Evolutionary conservation across 2,888 invertebrate genomes (phyloP), one percentile per base, ranked within the genome.

Genomic region (Lycaena phlaeas): DNA sequence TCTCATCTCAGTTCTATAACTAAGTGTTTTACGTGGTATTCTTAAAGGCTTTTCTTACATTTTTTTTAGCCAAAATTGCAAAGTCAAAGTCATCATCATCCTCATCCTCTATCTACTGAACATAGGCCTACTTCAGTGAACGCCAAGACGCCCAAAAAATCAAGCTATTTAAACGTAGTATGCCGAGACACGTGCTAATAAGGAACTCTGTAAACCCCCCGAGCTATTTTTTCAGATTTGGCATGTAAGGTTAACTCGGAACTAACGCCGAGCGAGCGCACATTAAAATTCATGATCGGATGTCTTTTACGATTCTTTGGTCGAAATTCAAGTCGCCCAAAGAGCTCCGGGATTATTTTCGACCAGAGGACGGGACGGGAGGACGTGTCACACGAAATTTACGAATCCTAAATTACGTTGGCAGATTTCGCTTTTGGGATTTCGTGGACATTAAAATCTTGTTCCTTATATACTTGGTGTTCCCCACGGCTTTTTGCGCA

Each of bases 201-300:
- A 18, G 3, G 18, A 4, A 5, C 18, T 18, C 18, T 18, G 4
- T 5, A 5, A 18, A 5, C 4, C 18, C 18, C 18, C 3, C 3
- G 18, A 18, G 4, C 2, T 22, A 22, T 52, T 52, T 56, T 58
- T 45, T 50, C 53, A 44, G 56, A 56, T 63, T 61, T 59, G 60
- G 58, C 56, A 61, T 66, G 59, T 57, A 55, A 40, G 12, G 43
- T 43, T 34, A 43, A 42, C 39, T 42, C 41, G 31, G 48, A 30
- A 45, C 43, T 43, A 43, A 43, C 41, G 36, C 38, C 40, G 39
- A 42, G 49, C 45, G 40, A 50, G 42, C 38, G 43, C 25, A 38
- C 50, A 53, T 55, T 55, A 54, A 54, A 51, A 56, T 56, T 54
- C 55, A 56, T 53, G 54, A 53, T 53, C 45, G 43, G 52, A 49